A percentile compares a stretch with the other conserved stretches of the same genome.
Conservation (phyloP, 1,140 invertebrate species). For the Anastatus disparis region DNA sequence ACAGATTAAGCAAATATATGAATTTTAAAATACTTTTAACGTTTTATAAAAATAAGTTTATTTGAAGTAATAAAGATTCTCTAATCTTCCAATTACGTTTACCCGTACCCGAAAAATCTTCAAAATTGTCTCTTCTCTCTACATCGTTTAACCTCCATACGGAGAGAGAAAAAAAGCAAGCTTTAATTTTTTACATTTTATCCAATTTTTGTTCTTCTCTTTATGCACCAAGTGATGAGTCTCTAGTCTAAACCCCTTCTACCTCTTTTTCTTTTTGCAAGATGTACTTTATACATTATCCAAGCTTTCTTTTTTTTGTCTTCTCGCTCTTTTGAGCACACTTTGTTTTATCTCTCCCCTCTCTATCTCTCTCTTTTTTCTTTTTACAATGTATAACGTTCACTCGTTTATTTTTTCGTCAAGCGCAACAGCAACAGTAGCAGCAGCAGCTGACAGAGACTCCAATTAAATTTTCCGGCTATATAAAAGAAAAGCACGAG, state of each 20-base stretch:
- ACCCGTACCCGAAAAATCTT: no score
- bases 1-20: no score
- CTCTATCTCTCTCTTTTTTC: constrained; percentile 2
- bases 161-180: no score
- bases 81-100: no score
- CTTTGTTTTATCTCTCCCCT: background rate
- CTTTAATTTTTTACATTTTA: no score
- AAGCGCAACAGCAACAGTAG: background rate
- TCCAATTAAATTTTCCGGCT: constrained; percentile 35
- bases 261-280: background rate
- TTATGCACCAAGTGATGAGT: no score
- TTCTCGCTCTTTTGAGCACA: constrained; percentile 10
- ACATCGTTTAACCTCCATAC: no score
- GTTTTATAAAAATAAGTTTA: no score
- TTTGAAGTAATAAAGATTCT: no score
- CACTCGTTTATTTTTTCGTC: background rate
- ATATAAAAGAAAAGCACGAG: background rate
- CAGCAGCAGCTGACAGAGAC: background rate
- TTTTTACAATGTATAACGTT: constrained; percentile 5
- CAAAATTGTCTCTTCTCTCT: no score
- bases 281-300: constrained; percentile 18
- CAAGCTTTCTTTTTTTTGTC: constrained; percentile 9
- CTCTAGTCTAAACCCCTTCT: background rate
- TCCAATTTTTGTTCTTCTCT: background rate
- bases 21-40: no score